These are phyloP conservation scores for Lasioglossum figueresi DNA, from an alignment of 2,888 invertebrate genomes.

Conservation along the genomic window DNA sequence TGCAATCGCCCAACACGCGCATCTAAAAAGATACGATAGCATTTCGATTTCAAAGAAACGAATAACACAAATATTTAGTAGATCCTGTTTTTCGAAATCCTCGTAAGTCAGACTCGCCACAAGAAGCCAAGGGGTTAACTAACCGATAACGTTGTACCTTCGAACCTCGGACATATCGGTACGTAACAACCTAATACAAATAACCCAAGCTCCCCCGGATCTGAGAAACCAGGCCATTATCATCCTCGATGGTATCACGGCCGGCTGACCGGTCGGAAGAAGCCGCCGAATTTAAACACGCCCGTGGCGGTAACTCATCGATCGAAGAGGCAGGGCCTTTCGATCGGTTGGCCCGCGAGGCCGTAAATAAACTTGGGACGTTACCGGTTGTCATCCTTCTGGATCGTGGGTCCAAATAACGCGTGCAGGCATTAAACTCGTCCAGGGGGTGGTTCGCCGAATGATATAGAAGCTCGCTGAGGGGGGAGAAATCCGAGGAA, in stretches of 20 bases:
- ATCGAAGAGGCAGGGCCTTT: not conserved
- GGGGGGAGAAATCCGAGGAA: not conserved
- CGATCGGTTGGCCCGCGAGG: conserved; percentile 1
- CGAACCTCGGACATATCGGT: not conserved
- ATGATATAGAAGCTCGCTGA: conserved; percentile 25
- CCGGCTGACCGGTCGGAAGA: not conserved
- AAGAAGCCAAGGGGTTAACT: not conserved
- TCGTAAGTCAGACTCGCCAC: not conserved
- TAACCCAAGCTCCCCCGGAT: not conserved
- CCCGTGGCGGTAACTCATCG: conserved; percentile 41
- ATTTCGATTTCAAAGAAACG: not conserved
- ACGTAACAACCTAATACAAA: conserved; percentile 2
- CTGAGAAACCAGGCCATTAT: conserved; percentile 24
- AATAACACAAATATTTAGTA: not conserved
- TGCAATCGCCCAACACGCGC: no score
- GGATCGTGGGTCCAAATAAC: conserved; percentile 3
- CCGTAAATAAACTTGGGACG: conserved; percentile 37
- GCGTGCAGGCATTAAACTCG: not conserved
- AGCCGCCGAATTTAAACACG: conserved; percentile 42
- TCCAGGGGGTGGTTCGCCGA: conserved; percentile 32
- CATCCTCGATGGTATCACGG: conserved; percentile 25
- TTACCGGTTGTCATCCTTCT: conserved; percentile 38
- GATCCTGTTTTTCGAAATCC: not conserved
- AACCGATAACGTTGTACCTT: not conserved
- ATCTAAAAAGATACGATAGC: no score